A percentile compares a stretch with the other conserved stretches of the same genome.
Evolutionary conservation across 2,888 invertebrate species (phyloP).

Genomic region (Melanophora roralis): DNA sequence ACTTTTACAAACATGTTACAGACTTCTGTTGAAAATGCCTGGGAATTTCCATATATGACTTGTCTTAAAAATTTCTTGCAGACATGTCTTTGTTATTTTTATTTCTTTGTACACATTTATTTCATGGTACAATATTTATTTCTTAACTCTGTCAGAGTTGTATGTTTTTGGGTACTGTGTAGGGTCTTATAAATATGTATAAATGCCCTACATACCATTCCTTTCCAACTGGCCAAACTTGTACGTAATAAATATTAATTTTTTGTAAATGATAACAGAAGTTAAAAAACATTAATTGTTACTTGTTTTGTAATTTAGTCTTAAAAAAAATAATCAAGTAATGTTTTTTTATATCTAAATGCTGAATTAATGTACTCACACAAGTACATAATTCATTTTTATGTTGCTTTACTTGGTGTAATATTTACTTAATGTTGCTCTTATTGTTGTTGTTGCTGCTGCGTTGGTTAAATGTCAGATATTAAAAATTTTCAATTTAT

Average conservation of each 20-base stretch:
- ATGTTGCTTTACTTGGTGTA: not conserved
- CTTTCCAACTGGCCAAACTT: not conserved
- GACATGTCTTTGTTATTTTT: too few relatives aligned
- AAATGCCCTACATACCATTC: too few relatives aligned
- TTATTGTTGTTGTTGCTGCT: not conserved
- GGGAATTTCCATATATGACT: too few relatives aligned
- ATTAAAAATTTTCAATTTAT: conserved; percentile 50
- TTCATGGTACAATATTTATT: too few relatives aligned
- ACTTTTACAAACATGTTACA: too few relatives aligned
- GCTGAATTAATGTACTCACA: not conserved
- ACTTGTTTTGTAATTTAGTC: conserved; percentile 41
- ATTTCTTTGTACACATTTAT: too few relatives aligned
- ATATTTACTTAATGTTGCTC: not conserved
- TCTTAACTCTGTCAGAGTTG: too few relatives aligned
- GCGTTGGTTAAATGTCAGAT: conserved; percentile 31
- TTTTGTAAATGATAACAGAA: conserved; percentile 44
- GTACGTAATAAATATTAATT: not conserved
- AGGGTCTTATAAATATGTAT: too few relatives aligned
- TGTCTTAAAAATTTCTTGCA: too few relatives aligned
- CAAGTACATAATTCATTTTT: conserved; percentile 16
- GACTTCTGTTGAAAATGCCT: too few relatives aligned
- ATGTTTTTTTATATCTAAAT: not conserved
- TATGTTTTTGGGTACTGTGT: too few relatives aligned
- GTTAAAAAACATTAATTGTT: conserved; percentile 50
- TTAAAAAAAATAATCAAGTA: conserved; percentile 27